Evolutionary conservation across 1,140 invertebrate species (phyloP), one percentile per base, ranked within the genome.

Genomic region (Tetramorium parvispinum): DNA sequence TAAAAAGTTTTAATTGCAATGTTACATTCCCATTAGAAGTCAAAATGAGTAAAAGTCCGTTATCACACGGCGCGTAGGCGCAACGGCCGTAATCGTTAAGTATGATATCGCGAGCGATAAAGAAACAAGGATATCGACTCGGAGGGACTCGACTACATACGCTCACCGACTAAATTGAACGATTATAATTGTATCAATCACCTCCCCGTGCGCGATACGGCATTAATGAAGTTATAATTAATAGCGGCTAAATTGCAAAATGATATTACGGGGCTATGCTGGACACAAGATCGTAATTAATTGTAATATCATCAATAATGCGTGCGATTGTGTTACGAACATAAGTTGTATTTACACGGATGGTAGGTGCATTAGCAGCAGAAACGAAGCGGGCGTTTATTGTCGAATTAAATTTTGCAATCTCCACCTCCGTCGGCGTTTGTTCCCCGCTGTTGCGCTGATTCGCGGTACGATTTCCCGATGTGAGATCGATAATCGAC

Each of bases 171-270:
- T 83, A 83, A 83, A 83, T 83, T 83, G 68, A 49, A 83, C 79
- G 68, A 83, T 83, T 83, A 83, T 75, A 73, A 83, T 83, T 83
- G 79, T 83, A 83, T 83, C 79, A 83, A 75, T 83, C 79, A 83
- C 53, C 66, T 46, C 27, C 51, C 66, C 37, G 65, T 24, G 65
- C 79, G 53, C 79, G 68, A 83, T 73, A 73, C 55, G 53, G 79
- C 79, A 83, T 83, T 83, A 83, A 83, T 83, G 79, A 83, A 83
- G 79, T 83, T 83, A 83, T 83, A 83, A 83, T 83, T 83, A 83
- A 83, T 83, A 83, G 55, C 68, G 68, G 79, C 79, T 75, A 83
- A 83, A 83, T 83, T 83, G 79, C 79, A 75, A 83, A 83, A 75
- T 83, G 79, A 83, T 83, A 83, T 83, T 83, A 83, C 68, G 53